Percentiles rank a stretch among this genome's conserved stretches.
These are phyloP conservation scores for Drosophila silvestris DNA, from an alignment of 2,888 invertebrate genomes.

Conservation along the genomic window DNA sequence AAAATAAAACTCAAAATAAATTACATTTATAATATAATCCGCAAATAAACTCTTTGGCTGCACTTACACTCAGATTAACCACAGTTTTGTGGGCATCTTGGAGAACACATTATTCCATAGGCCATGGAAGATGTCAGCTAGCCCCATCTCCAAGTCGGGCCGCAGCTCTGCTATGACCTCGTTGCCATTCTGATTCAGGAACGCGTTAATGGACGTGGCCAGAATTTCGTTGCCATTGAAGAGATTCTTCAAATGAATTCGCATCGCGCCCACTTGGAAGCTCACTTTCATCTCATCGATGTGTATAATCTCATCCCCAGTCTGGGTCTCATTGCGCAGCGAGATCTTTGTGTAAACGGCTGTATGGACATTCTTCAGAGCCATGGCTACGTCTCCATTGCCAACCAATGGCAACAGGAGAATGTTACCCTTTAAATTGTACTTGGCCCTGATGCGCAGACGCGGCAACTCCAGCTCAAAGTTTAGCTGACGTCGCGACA, in stretches of 20 bases:
- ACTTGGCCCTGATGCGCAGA: constrained; percentile 87
- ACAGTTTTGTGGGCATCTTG: constrained; percentile 87
- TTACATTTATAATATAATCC: constrained; percentile 54
- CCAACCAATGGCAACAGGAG: constrained; percentile 87
- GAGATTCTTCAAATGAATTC: constrained; percentile 87
- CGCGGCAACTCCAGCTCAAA: constrained; percentile 87
- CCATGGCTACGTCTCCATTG: constrained; percentile 86
- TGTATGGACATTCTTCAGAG: constrained; percentile 86
- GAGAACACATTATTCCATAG: constrained; percentile 87
- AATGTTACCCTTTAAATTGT: constrained; percentile 88
- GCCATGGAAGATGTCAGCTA: constrained; percentile 87
- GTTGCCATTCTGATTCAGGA: constrained; percentile 87
- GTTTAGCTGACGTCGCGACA: constrained; percentile 86
- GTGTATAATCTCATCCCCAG: constrained; percentile 84
- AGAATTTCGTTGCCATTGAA: constrained; percentile 88
- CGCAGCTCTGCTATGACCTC: constrained; percentile 87
- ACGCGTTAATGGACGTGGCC: constrained; percentile 87
- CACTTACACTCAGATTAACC: constrained; percentile 84
- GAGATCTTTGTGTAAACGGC: constrained; percentile 86
- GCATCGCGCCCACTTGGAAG: constrained; percentile 86
- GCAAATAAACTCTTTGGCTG: not conserved
- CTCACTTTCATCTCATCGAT: constrained; percentile 87
- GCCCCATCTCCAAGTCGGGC: constrained; percentile 86
- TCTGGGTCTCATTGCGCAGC: constrained; percentile 85
- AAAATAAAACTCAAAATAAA: constrained; percentile 60